A percentile compares a stretch with the other conserved stretches of the same genome.
These are phyloP conservation scores for Netelia fuscicornis DNA, from an alignment of 2,888 invertebrate species.

Conservation along the genomic window DNA sequence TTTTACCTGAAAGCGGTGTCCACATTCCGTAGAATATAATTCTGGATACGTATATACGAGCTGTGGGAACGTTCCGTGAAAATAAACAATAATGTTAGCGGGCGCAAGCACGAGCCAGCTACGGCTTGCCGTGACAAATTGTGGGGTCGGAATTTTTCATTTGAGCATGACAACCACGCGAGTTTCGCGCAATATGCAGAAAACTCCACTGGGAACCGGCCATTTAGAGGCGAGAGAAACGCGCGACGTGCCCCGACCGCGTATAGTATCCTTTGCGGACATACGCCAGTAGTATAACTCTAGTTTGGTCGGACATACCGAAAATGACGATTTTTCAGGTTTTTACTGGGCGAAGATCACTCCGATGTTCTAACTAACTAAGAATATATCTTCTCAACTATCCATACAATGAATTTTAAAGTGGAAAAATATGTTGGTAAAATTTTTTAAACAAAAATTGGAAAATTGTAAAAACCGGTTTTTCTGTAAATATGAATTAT, in stretches of 20 bases:
- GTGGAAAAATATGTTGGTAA: too few species aligned
- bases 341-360: too few species aligned
- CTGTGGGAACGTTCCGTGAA: slow-evolving; percentile 19
- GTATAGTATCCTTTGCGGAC: neutral
- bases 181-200: slow-evolving; percentile 50
- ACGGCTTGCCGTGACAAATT: slow-evolving; percentile 47
- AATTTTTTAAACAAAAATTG: too few species aligned
- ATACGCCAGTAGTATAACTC: neutral
- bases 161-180: slow-evolving; percentile 57
- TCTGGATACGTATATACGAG: slow-evolving; percentile 9
- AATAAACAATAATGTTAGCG: slow-evolving; percentile 61
- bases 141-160: slow-evolving; percentile 66
- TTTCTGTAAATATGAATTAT: too few species aligned
- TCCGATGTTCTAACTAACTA: too few species aligned
- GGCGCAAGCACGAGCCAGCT: neutral
- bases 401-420: too few species aligned
- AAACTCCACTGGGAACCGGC: slow-evolving; percentile 53
- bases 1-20: slow-evolving; percentile 36
- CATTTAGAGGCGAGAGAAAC: slow-evolving; percentile 21
- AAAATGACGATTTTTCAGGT: neutral
- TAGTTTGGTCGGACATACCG: neutral
- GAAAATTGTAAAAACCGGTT: too few species aligned
- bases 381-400: too few species aligned
- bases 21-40: slow-evolving; percentile 28
- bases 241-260: slow-evolving; percentile 25